Evolutionary conservation across 2,888 invertebrate species (phyloP).

Genomic region (Aromia moschata): DNA sequence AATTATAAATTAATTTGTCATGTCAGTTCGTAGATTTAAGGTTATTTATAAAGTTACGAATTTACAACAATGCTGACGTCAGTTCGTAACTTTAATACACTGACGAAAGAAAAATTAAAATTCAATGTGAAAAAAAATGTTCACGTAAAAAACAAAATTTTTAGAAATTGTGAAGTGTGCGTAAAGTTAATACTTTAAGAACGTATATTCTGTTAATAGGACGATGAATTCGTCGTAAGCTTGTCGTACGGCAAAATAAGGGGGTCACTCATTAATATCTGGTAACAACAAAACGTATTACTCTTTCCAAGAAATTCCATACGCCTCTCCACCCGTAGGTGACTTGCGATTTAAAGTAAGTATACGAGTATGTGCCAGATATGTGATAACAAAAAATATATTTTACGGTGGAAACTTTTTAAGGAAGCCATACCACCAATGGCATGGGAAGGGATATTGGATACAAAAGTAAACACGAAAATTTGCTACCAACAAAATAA

Average conservation of each 20-base stretch:
- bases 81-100: too few relatives aligned
- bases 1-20: too few relatives aligned
- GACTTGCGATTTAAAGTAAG: conserved; percentile 21
- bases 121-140: too few relatives aligned
- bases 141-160: too few relatives aligned
- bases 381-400: too few relatives aligned
- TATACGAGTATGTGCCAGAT: too few relatives aligned
- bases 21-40: too few relatives aligned
- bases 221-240: conserved; percentile 11
- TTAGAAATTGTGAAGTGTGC: too few relatives aligned
- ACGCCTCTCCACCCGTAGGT: conserved; percentile 25
- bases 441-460: conserved; percentile 29
- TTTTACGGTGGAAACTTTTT: background rate
- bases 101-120: too few relatives aligned
- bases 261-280: conserved; percentile 16
- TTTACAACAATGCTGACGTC: background rate
- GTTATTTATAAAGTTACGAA: background rate
- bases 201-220: too few relatives aligned
- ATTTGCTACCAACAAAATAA: conserved; percentile 24
- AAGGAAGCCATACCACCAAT: conserved; percentile 24
- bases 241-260: conserved; percentile 25
- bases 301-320: conserved; percentile 37
- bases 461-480: conserved; percentile 31
- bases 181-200: too few relatives aligned
- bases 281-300: conserved; percentile 21